These are phyloP conservation scores for Pollimyrus isidori DNA, from an alignment of 2,113 vertebrate species.

Conservation along the genomic window DNA sequence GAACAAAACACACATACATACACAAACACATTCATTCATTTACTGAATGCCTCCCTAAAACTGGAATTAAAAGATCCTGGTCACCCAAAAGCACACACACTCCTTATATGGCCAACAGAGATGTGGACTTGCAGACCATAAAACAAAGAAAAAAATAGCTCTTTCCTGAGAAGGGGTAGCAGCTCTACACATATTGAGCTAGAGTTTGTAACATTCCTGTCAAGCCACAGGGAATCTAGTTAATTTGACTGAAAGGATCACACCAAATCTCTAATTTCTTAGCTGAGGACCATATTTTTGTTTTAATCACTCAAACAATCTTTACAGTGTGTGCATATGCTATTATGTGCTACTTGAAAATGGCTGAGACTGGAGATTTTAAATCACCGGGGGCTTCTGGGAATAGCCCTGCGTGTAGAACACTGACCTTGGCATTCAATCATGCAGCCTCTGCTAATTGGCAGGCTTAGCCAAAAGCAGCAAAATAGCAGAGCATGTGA, in stretches of 20 bases:
- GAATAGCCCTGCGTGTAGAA: background rate
- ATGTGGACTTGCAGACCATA: background rate
- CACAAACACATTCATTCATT: background rate
- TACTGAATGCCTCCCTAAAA: background rate
- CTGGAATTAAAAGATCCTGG: background rate
- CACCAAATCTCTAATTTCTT: background rate
- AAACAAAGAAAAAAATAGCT: background rate
- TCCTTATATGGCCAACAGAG: background rate
- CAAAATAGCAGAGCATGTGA: constrained; percentile 3
- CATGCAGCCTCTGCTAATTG: background rate
- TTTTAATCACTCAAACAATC: background rate
- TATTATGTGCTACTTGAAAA: background rate
- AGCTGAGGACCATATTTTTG: background rate
- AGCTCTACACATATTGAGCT: background rate
- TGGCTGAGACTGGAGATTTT: background rate
- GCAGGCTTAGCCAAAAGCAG: background rate
- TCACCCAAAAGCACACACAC: background rate
- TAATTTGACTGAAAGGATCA: background rate
- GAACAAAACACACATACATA: background rate
- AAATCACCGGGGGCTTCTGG: background rate
- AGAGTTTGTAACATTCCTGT: background rate
- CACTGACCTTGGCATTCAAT: background rate
- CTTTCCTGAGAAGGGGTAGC: background rate
- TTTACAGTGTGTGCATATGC: background rate
- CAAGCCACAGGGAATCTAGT: background rate